Base-by-base conservation (phyloP, 35 echinoderm and acorn worm genomes). In the Apostichopus parvimensis region DNA sequence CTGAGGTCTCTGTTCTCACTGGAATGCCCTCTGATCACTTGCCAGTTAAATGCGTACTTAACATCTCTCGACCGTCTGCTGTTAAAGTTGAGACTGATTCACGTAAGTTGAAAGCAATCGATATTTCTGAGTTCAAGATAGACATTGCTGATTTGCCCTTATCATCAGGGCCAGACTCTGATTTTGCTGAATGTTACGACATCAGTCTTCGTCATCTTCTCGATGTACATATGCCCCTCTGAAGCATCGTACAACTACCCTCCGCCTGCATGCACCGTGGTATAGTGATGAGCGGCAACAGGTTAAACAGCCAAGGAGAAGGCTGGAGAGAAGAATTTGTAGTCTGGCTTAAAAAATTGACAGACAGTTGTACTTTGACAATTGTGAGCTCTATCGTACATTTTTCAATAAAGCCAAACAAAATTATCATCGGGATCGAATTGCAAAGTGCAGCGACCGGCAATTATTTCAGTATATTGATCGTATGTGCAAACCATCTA, bases 21-120 rank as follows among this genome's bases (percentile, higher is more conserved):
- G 80, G 90, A 24, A 79, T 94, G 1, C 92, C 95, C 52, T 96
- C 93, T 25, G 95, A 96, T 85, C 95, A 94, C 64, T 5, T 53
- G 23, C 52, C 81, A 6, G 83, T n/a, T n/a, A n/a, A n/a, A n/a
- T n/a, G n/a, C 59, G 54, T 17, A 58, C 83, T 86, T 56, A 60
- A 86, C 59, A 86, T 86, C 18, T 86, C 83, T 20, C 83, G 83
- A 52, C 83, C 83, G 25, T 86, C 62, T 17, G 9, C 55, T 0
- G 83, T 86, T 86, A 86, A 84, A 84, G 21, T 84, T 6, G 45
- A 23, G 10, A 53, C 22, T 21, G 9, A 21, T 53, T 79, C 77
- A 53, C 77, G 77, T 10, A 79, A 21, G 45, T 10, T 79, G 9
- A 10, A 2, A 14, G 77, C 11, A 53, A 21, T 79, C 20, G 77